A percentile compares a stretch with the other conserved stretches of the same genome.
These are phyloP conservation scores for Eurois occulta DNA, from an alignment of 2,888 invertebrate genomes.

Conservation along the genomic window DNA sequence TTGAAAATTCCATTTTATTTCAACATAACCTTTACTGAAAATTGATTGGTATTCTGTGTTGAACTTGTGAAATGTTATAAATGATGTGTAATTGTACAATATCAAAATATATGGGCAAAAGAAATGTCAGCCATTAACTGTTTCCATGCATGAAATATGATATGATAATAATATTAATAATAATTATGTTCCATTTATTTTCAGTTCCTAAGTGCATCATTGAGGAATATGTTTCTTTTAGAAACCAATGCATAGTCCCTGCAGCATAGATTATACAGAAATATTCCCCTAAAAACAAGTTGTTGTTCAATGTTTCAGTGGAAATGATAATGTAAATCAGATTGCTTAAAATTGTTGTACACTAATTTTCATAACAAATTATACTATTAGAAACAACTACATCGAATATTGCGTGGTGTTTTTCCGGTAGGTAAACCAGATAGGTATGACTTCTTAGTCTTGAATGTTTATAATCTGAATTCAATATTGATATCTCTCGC, in stretches of 20 bases:
- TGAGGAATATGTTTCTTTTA: conserved; percentile 10
- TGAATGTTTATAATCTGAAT: conserved; percentile 69
- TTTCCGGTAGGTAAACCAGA: conserved; percentile 69
- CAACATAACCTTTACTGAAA: background rate
- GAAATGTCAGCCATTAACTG: conserved; percentile 4
- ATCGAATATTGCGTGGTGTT: conserved; percentile 61
- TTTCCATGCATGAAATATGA: conserved; percentile 50
- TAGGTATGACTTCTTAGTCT: conserved; percentile 68
- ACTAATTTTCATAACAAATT: conserved; percentile 43
- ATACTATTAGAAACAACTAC: conserved; percentile 46
- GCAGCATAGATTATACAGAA: background rate
- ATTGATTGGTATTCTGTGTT: background rate
- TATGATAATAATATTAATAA: conserved; percentile 23
- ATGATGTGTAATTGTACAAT: background rate
- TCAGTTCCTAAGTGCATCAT: background rate
- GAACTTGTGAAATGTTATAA: conserved; percentile 6
- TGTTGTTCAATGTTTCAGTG: conserved; percentile 32
- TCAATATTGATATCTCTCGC: conserved; percentile 50
- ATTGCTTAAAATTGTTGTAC: conserved; percentile 37
- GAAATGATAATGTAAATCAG: conserved; percentile 37
- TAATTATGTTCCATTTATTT: conserved; percentile 28
- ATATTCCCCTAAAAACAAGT: conserved; percentile 30
- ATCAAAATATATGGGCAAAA: background rate
- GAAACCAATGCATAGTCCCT: background rate
- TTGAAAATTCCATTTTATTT: conserved; percentile 19